Evolutionary conservation across 2,113 vertebrate genomes (phyloP).

Genomic region (Tylochromis polylepis): DNA sequence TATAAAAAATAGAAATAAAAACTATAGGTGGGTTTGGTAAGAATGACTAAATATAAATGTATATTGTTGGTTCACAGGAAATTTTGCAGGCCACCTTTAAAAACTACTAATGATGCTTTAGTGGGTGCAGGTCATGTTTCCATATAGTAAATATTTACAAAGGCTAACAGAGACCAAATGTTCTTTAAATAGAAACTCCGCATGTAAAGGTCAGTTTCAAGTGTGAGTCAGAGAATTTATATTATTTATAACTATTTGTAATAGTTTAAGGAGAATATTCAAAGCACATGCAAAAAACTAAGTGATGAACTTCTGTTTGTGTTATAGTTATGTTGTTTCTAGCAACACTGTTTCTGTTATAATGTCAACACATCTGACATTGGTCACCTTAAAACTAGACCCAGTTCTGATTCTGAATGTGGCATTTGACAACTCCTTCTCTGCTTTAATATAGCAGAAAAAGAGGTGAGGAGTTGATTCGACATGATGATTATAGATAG

Average conservation of each 20-base stretch:
- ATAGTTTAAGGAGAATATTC: background rate
- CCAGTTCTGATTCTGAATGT: background rate
- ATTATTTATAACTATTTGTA: background rate
- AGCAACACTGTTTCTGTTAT: background rate
- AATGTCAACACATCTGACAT: background rate
- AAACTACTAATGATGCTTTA: background rate
- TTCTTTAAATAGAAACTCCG: background rate
- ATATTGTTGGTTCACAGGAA: background rate
- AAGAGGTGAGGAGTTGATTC: background rate
- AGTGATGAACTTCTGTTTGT: background rate
- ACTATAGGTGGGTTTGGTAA: background rate
- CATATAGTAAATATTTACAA: background rate
- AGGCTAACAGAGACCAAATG: background rate
- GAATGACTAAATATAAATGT: background rate
- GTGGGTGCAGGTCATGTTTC: background rate
- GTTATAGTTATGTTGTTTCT: background rate
- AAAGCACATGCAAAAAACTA: background rate
- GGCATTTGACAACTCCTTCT: background rate
- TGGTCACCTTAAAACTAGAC: background rate
- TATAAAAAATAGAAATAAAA: background rate
- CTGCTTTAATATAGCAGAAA: background rate
- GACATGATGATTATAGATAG: background rate
- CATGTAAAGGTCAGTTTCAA: background rate
- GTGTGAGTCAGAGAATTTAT: background rate
- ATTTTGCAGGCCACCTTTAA: background rate